Base-by-base conservation (phyloP, 2,113 vertebrate species). In the Bucco capensis region DNA sequence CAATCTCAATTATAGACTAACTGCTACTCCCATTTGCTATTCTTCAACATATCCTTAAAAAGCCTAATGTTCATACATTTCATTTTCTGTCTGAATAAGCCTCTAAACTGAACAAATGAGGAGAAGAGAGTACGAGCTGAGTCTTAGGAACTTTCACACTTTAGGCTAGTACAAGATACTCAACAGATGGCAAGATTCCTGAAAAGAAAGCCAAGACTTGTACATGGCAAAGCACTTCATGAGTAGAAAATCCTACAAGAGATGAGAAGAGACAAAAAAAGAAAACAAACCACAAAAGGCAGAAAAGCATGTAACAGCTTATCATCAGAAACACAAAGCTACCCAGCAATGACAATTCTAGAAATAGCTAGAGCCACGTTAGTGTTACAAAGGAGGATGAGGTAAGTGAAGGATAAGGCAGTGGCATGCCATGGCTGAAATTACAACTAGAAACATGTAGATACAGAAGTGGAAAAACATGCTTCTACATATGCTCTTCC, bases 141-240 rank as follows among this genome's bases (percentile, higher is more conserved):
- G 61, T 67, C 58, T 66, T 58, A 37, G 46, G 75, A 53, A 83
- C 30, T 94, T 89, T 92, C 81, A n/a, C 87, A 91, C 70, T 3
- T 87, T 42, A 60, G 42, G 84, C 30, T 91, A 38, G 51, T 77
- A 84, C 44, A 64, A 92, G 82, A 78, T 75, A 92, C 85, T 75
- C 70, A 91, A 56, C 82, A 94, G 90, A 96, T 87, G 90, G 92
- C 66, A 89, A 78, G 53, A 94, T n/a, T 81, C 70, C 84, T 78
- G 78, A 92, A 91, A 95, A 91, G 61, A 18, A 90, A 81, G 65
- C 19, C 89, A 82, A 56, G 35, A 28, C 38, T 47, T 84, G 87
- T 47, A 67, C 44, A 11, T 9, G 56, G 91, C 64, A 73, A 93
- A 83, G 56, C 60, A 70, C 56, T 76, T 61, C 42, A 65, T n/a